Evolutionary conservation across 1,140 invertebrate genomes (phyloP), one percentile per base, ranked within the genome.

Genomic region (Aphaenogaster floridana): DNA sequence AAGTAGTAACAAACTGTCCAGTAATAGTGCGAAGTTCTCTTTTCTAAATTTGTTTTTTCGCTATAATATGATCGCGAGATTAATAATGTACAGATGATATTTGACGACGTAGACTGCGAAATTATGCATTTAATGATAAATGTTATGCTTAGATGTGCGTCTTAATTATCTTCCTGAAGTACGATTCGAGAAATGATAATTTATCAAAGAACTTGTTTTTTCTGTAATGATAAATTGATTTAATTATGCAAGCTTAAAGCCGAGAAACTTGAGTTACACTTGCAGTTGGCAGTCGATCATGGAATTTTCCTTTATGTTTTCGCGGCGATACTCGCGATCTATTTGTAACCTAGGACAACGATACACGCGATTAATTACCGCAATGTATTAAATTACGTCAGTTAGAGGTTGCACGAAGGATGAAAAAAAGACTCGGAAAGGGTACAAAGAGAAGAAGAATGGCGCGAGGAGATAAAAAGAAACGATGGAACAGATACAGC

Each of bases 301-400:
- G 50, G 9, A 50, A 52, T 52, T 64, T n/a, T 86, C 13, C 11
- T 69, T 77, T 57, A 50, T 69, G 79, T 57, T 11, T n/a, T 21
- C 66, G 15, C 68, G 52, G 15, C 34, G 80, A 42, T 39, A 76
- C 61, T 76, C 52, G 81, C 52, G 81, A 76, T 42, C 52, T 17
- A 48, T 42, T 48, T 59, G 59, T 59, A 68, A 80, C 21, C 4
- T 52, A 50, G 61, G 21, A 11, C 21, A 71, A 64, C 21, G 63
- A 64, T 83, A 76, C 87, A 87, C 80, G 77, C 83, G 77, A 78
- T 80, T 88, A 84, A 89, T 89, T 89, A 89, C 15, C 9, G 6
- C 11, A 28, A 28, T n/a, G 69, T 87, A 84, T 84, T 74, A 72
- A 64, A 69, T 89, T 89, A 77, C 87, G 45, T n/a, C 50, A 15